phyloP scores from a whole-genome alignment of 2,888 invertebrate species.

The Melinopterus prodromus region DNA sequence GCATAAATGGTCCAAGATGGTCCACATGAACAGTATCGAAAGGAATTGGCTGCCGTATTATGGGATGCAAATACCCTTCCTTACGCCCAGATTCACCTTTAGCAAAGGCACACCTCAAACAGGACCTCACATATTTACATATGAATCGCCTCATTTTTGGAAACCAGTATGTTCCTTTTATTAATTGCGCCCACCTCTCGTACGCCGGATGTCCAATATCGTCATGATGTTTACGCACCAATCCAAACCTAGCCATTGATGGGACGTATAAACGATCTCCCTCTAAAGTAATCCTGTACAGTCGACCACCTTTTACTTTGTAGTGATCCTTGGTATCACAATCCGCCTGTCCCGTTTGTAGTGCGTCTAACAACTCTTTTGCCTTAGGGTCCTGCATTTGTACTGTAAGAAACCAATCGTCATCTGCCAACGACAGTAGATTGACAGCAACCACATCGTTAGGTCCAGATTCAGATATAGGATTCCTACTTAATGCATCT shows the following conservation, averaged over 20 bases:
- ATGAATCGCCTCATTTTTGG: constrained; percentile 47
- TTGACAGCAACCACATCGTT: constrained; percentile 42
- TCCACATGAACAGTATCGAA: constrained; percentile 29
- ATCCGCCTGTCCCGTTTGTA: constrained; percentile 30
- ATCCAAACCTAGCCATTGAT: constrained; percentile 44
- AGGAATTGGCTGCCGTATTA: constrained; percentile 37
- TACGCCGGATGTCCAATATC: constrained; percentile 49
- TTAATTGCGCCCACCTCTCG: constrained; percentile 40
- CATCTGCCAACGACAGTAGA: constrained; percentile 12
- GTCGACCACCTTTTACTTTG: constrained; percentile 37
- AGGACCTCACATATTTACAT: constrained; percentile 46
- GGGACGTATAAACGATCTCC: constrained; percentile 41
- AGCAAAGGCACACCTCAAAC: constrained; percentile 45
- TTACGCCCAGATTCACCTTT: constrained; percentile 40
- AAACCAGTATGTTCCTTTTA: constrained; percentile 48
- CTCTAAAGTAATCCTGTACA: constrained; percentile 9
- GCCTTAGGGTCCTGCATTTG: constrained; percentile 40
- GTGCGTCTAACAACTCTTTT: constrained; percentile 33
- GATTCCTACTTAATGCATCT: neutral
- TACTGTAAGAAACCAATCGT: constrained; percentile 44
- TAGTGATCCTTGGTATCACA: constrained; percentile 28
- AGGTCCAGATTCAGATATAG: constrained; percentile 42
- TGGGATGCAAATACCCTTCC: constrained; percentile 45
- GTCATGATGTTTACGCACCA: constrained; percentile 49
- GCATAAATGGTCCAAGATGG: constrained; percentile 42